Evolutionary conservation across 1,140 invertebrate species (phyloP), one percentile per base, ranked within the genome.

Genomic region (Solenopsis invicta): DNA sequence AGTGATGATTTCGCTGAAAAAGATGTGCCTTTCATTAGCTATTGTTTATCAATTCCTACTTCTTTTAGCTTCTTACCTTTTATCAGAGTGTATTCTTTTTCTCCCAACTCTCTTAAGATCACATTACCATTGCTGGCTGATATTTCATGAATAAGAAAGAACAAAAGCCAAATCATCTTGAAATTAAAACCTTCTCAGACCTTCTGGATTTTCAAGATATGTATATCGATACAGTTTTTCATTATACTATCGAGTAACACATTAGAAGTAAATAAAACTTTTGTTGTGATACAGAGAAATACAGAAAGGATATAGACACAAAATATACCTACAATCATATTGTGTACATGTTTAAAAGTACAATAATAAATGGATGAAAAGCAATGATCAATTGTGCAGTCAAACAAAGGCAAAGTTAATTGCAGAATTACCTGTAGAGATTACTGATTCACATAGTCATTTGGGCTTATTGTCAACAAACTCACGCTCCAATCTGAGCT

Each of bases 1-100:
- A 97, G 87, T 78, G 86, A 92, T 75, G 93, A 91, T 89, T 94
- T 94, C 50, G 74, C 94, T 94, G 24, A 45, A 89, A 75, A 62
- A 64, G n/a, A 66, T 86, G 67, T 16, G 62, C 54, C 67, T 41
- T 34, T 45, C 37, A 71, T 41, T 67, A 61, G 4, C 41, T 59
- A 24, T 54, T 62, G 48, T 54, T 41, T 72, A 13, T 10, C 52
- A 48, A 4, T 29, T 77, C 34, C 52, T 29, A 64, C 48, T 75
- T 75, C 41, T 8, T 78, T 85, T 10, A 45, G 0, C 9, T 85
- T 66, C 41, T 67, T 89, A 94, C 93, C 87, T 92, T 91, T 91
- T 62, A 94, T 87, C 10, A 90, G 59, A 8, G 84, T 74, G 85
- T 94, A 94, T 59, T 92, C 85, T 84, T 92, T 93, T 74, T 93